Base-by-base conservation (phyloP, 2,888 invertebrate species). In the Sesamia inferens region DNA sequence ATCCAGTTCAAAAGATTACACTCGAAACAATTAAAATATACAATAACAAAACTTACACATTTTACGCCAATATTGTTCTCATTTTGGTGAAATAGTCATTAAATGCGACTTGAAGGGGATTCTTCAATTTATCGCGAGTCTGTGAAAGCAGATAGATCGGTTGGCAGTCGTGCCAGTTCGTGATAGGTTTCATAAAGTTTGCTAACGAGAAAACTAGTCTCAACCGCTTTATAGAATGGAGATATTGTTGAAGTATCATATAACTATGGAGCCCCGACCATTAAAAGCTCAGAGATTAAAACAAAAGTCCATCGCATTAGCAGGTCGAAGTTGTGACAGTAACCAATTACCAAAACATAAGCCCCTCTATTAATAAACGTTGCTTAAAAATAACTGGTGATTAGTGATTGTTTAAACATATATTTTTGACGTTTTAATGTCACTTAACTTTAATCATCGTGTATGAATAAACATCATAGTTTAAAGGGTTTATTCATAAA, bases 161-260 rank as follows among this genome's bases (percentile, higher is more conserved):
- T 51, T 55, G 63, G 58, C 68, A 74, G 66, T 59, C 68, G 79
- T 86, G 82, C 80, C 72, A 68, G 76, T 74, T 64, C 65, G 69
- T 74, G 85, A 87, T 85, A 83, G 78, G 73, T 80, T 85, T 83
- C 76, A 84, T 78, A 73, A 81, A 86, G 84, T 88, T 89, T 81
- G 78, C 68, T 85, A 85, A 87, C 83, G 81, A 85, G 81, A 71
- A 74, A 84, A 85, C 84, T 85, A 81, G 71, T 62, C 68, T 64
- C 71, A 72, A 79, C 71, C 71, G 74, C 79, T 86, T 80, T 79
- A 85, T 81, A 84, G 80, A 81, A 61, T 68, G 66, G 66, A 66
- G 71, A 69, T 85, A 85, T 85, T 85, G 84, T 82, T 76, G 74
- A 63, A 85, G 71, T 81, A 54, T 67, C 65, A 73, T 61, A 74